Evolutionary conservation across 2,888 invertebrate genomes (phyloP), one percentile per base, ranked within the genome.

Genomic region (Cantharis flavilabris): DNA sequence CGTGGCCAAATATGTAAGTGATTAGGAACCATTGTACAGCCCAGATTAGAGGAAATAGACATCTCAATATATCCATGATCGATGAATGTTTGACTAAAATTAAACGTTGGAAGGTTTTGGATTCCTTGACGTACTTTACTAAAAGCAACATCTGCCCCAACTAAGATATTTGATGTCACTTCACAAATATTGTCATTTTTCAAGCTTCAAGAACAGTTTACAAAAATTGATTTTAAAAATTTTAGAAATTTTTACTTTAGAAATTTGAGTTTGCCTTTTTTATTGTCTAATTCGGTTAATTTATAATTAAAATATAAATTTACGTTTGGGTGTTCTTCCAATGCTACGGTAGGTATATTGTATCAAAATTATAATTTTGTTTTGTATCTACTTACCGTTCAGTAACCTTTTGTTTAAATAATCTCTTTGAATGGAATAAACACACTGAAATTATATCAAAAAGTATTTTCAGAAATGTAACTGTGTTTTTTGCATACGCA

Each of bases 1-100:
- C 99, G 91, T 0, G 99, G 98, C 99, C 99, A 99, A 82, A 99
- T 97, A 88, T 99, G 99, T 62, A 99, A 91, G 86, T 95, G 96
- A 86, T 97, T 96, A 2, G 92, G 89, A 9, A 93, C 93, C 95
- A 99, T 96, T 83, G 94, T 93, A 30, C 79, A 64, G 11, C 86
- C 84, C 5, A 80, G 75, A 49, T 84, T 90, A 0, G 96, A 90
- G 0, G 96, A 95, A 83, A 99, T 97, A 80, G 92, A 93, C 2
- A 99, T 89, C 88, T 99, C 99, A 84, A 98, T 89, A 86, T 99
- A 99, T 0, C 98, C 98, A 84, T 98, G 98, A 80, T 96, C 95
- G 70, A 99, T 98, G 87, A 98, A 99, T 63, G 93, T 94, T 89
- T 98, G 98, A 65, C 93, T 94, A 88, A 92, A 98, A 87, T 97